These are phyloP conservation scores for Adrianichthys oophorus DNA, from an alignment of 2,797 vertebrate species.

Conservation along the genomic window DNA sequence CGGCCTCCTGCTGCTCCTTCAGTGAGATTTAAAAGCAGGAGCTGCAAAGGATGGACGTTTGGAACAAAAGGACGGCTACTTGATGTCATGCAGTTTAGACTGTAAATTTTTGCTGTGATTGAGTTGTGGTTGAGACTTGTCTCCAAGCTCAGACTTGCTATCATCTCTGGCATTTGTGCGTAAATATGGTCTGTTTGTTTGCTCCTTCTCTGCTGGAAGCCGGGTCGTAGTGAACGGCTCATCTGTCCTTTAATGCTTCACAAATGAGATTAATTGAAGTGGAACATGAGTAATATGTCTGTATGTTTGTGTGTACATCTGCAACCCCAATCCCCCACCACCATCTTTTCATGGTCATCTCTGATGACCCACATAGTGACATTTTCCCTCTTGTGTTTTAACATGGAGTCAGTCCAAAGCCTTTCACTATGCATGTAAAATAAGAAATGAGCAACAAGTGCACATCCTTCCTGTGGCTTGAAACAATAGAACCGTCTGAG, in stretches of 20 bases:
- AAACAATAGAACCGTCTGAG: slow-evolving; percentile 22
- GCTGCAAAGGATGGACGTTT: too few species aligned
- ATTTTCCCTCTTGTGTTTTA: slow-evolving; percentile 28
- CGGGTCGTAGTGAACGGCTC: slow-evolving; percentile 48
- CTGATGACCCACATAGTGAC: not conserved
- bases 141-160: not conserved
- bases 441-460: slow-evolving; percentile 39
- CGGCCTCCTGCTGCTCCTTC: slow-evolving; percentile 7
- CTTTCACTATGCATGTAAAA: slow-evolving; percentile 35
- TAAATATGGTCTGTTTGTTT: slow-evolving; percentile 15
- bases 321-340: slow-evolving; percentile 10
- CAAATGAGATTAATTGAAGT: slow-evolving; percentile 68
- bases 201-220: slow-evolving; percentile 33
- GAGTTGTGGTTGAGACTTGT: not conserved
- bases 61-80: too few species aligned
- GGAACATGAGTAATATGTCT: slow-evolving; percentile 48
- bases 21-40: not conserved
- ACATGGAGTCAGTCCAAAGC: slow-evolving; percentile 6
- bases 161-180: not conserved
- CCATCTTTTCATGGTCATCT: slow-evolving; percentile 3
- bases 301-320: slow-evolving; percentile 35
- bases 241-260: slow-evolving; percentile 55
- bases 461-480: slow-evolving; percentile 56
- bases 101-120: too few species aligned
- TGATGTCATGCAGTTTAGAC: too few species aligned